Evolutionary conservation across 1,140 invertebrate genomes (phyloP).

Genomic region (Meloidogyne hapla): DNA sequence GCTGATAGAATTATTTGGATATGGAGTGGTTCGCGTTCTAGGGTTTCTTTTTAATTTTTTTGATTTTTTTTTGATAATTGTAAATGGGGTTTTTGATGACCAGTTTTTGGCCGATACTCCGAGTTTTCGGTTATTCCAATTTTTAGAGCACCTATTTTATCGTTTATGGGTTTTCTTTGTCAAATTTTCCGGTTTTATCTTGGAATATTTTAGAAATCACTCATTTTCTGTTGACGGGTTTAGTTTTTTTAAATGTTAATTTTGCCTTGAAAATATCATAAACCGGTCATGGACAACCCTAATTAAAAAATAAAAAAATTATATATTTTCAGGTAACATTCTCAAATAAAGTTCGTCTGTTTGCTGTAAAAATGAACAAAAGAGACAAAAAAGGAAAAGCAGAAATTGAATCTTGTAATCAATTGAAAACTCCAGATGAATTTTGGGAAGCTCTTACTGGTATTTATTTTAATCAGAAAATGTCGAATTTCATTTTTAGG

Average conservation of each 20-base stretch:
- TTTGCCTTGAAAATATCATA: too few species aligned
- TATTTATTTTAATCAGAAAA: neutral
- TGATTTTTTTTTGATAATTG: neutral
- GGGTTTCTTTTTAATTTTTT: constrained; percentile 68
- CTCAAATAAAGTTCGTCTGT: constrained; percentile 70
- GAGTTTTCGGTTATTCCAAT: too few species aligned
- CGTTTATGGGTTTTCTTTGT: too few species aligned
- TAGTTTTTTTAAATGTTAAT: too few species aligned
- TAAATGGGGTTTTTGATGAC: too few species aligned
- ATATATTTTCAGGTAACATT: constrained; percentile 50
- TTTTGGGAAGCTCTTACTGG: constrained; percentile 74
- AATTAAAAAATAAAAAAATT: neutral
- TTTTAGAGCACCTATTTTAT: too few species aligned
- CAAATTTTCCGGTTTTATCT: too few species aligned
- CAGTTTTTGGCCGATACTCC: too few species aligned
- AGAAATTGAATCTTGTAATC: constrained; percentile 80
- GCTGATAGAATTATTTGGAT: constrained; percentile 81
- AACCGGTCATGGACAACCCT: neutral
- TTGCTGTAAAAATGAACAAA: constrained; percentile 98
- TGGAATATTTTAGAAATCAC: too few species aligned
- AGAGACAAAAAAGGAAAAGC: constrained; percentile 93
- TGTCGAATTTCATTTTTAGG: constrained; percentile 19
- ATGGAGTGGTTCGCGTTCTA: constrained; percentile 86
- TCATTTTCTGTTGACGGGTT: too few species aligned
- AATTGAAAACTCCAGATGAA: constrained; percentile 77